Conservation (phyloP, 92 coral and sea anemone genomes). For the Phenganax stokvisi region DNA sequence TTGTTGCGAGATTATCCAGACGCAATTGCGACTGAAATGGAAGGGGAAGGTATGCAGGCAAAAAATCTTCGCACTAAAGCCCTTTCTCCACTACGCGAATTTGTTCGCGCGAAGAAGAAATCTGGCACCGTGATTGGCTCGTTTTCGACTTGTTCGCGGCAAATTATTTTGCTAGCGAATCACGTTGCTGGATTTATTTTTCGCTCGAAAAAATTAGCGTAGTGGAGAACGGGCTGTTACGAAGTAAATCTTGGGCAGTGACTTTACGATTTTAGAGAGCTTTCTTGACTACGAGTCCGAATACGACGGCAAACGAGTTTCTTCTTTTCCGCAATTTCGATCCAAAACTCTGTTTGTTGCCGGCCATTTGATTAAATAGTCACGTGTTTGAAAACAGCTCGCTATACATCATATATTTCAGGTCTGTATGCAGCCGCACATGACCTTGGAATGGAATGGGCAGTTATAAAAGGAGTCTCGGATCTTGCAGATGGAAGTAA, state of each 20-base stretch:
- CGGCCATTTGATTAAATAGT: not conserved
- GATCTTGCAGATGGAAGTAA: constrained; percentile 59
- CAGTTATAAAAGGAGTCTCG: constrained; percentile 52
- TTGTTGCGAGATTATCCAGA: constrained; percentile 26
- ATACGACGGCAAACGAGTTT: no score
- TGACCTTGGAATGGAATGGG: constrained; percentile 55
- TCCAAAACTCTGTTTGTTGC: not conserved
- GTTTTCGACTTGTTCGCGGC: not conserved
- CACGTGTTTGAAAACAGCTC: no score
- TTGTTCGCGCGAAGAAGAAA: not conserved
- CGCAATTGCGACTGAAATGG: constrained; percentile 53
- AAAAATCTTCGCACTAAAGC: not conserved
- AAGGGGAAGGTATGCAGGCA: constrained; percentile 44
- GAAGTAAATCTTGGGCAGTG: no score
- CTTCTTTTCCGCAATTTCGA: no score
- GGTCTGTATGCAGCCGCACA: constrained; percentile 54
- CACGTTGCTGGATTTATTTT: no score
- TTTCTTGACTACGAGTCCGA: no score
- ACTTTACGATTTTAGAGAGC: no score
- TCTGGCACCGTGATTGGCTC: not conserved
- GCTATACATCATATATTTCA: constrained; percentile 3
- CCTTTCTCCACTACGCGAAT: no score
- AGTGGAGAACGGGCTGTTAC: no score
- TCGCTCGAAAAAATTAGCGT: no score
- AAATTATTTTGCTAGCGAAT: no score